Evolutionary conservation across 1,140 invertebrate genomes (phyloP).

Genomic region (Chironomus striatipennis): DNA sequence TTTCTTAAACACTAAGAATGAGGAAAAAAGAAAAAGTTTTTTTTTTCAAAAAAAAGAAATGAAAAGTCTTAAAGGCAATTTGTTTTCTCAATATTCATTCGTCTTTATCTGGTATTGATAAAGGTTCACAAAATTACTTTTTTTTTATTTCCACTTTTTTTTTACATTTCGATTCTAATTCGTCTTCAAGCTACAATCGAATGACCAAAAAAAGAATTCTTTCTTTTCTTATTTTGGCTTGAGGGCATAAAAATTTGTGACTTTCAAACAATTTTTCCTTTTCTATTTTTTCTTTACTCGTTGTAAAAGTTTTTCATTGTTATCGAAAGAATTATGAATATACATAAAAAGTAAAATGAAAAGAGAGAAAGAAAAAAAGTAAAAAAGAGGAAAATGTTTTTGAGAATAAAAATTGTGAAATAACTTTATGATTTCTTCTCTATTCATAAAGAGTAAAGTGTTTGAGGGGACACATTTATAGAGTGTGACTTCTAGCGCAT

Average conservation of each 20-base stretch:
- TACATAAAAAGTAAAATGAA: too few relatives aligned
- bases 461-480: background rate
- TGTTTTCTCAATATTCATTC: background rate
- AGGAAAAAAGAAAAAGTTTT: background rate
- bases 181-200: background rate
- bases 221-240: background rate
- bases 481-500: too few relatives aligned
- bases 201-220: background rate
- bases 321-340: too few relatives aligned
- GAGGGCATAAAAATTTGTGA: conserved; percentile 2
- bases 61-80: background rate
- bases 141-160: background rate
- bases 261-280: background rate
- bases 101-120: conserved; percentile 3
- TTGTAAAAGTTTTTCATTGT: too few relatives aligned
- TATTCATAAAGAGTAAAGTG: background rate
- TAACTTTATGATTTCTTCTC: conserved; percentile 8
- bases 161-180: background rate
- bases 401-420: too few relatives aligned
- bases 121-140: conserved; percentile 2
- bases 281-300: background rate
- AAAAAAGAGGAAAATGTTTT: background rate
- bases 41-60: background rate
- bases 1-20: background rate
- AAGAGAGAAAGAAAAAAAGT: background rate